Evolutionary conservation across 2,888 invertebrate species (phyloP).

Genomic region (Idaea aversata): DNA sequence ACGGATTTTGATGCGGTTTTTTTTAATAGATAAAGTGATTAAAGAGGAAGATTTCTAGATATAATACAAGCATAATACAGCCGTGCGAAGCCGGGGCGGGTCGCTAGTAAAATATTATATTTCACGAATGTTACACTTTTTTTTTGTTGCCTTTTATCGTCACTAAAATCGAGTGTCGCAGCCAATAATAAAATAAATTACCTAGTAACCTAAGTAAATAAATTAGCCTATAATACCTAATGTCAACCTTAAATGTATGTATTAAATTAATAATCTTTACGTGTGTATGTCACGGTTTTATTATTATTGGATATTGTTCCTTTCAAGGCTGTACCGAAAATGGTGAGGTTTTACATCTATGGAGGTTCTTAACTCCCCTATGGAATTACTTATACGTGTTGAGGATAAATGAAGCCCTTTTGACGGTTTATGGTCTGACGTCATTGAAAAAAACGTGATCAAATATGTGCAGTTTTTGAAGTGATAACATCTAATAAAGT

Average conservation of each 20-base stretch:
- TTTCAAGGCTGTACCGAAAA: constrained; percentile 61
- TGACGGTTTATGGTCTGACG: constrained; percentile 7
- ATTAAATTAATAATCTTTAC: constrained; percentile 38
- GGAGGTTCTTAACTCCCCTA: constrained; percentile 41
- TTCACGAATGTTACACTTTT: too few relatives aligned
- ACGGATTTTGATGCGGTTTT: too few relatives aligned
- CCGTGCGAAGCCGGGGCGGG: too few relatives aligned
- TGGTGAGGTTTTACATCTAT: constrained; percentile 58
- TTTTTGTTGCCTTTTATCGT: too few relatives aligned
- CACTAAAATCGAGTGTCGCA: too few relatives aligned
- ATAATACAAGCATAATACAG: too few relatives aligned
- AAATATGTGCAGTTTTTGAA: constrained; percentile 8
- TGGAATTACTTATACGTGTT: constrained; percentile 36
- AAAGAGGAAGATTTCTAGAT: too few relatives aligned
- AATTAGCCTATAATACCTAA: constrained; percentile 37
- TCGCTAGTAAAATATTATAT: too few relatives aligned
- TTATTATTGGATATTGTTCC: constrained; percentile 77
- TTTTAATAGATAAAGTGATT: too few relatives aligned
- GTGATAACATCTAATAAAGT: too few relatives aligned
- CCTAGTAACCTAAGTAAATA: constrained; percentile 38
- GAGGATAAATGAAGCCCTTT: constrained; percentile 42
- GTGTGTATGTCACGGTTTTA: constrained; percentile 58
- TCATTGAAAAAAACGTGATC: constrained; percentile 3
- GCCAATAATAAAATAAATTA: too few relatives aligned
- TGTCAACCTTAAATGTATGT: constrained; percentile 28